Conservation (phyloP, 2,888 invertebrate species). For the Caenorhabditis drosophilae region DNA sequence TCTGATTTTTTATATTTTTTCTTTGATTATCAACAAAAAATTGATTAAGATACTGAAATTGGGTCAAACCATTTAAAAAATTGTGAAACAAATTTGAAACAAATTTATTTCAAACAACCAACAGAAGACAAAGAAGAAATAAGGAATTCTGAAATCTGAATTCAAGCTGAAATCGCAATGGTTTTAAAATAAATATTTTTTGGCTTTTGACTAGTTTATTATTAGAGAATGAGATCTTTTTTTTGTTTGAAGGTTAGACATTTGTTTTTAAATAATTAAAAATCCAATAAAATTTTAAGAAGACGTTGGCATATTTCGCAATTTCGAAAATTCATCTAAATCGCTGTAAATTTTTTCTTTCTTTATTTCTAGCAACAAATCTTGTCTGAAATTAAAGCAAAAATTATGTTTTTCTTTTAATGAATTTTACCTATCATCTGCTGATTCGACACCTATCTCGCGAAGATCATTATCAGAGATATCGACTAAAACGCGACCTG, state of each 20-base stretch:
- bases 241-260: neutral
- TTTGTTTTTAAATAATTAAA: neutral
- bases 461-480: slow-evolving; percentile 50
- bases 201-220: no score
- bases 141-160: no score
- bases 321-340: slow-evolving; percentile 50
- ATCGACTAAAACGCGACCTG: slow-evolving; percentile 55
- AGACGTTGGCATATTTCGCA: slow-evolving; percentile 11
- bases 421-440: slow-evolving; percentile 42
- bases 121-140: no score
- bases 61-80: no score
- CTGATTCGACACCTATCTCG: slow-evolving; percentile 50
- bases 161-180: no score
- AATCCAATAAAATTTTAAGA: neutral
- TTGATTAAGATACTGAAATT: neutral
- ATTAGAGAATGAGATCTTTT: no score
- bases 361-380: slow-evolving; percentile 53
- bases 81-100: no score
- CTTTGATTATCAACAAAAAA: neutral
- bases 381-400: slow-evolving; percentile 42
- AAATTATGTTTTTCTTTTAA: neutral
- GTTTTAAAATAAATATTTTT: no score
- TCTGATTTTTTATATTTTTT: neutral
- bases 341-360: slow-evolving; percentile 56
- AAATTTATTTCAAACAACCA: no score